Base-by-base conservation (phyloP, 1,140 invertebrate species). In the Zophobas atratus region DNA sequence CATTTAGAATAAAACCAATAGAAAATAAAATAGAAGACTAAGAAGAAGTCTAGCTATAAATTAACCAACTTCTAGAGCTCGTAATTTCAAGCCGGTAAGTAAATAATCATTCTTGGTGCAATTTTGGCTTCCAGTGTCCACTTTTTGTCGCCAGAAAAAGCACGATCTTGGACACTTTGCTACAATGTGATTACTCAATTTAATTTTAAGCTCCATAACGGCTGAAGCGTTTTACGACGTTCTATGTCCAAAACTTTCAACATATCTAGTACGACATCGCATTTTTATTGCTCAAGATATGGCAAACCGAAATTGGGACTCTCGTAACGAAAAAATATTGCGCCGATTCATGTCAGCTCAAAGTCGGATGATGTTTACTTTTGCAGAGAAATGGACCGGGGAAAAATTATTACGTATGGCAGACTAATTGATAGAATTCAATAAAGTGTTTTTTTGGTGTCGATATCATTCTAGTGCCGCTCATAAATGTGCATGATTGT, bases 321-420 rank as follows among this genome's bases (percentile, higher is more conserved):
- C 57, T 63, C 57, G 57, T 63, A 63, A 63, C 57, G 36, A 57
- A 63, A 63, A 63, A 63, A 63, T 63, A 63, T 63, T 63, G 57
- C 35, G 8, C 38, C 57, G 35, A 63, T 63, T 63, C 3, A 63
- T 63, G 57, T 63, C 57, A 4, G n/a, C 36, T 51, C 57, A 39
- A 56, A 63, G n/a, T 39, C 57, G 35, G 39, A 2, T 20, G 49
- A 51, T 51, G 49, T 51, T 51, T 51, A 51, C 49, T 51, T 51
- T 20, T 0, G 4, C 49, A 0, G n/a, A 51, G 4, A 20, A 51
- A 51, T 2, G 20, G 4, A 51, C 49, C 20, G 20, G 20, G 20
- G 20, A 20, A 20, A 20, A 20, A 20, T 20, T 20, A 20, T 20
- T 20, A 20, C 20, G 20, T 20, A 20, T 20, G 20, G 20, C 20